Percentiles rank a stretch among this genome's conserved stretches.
Evolutionary conservation across 1,140 invertebrate genomes (phyloP).

Genomic region (Scaptomyza montana): DNA sequence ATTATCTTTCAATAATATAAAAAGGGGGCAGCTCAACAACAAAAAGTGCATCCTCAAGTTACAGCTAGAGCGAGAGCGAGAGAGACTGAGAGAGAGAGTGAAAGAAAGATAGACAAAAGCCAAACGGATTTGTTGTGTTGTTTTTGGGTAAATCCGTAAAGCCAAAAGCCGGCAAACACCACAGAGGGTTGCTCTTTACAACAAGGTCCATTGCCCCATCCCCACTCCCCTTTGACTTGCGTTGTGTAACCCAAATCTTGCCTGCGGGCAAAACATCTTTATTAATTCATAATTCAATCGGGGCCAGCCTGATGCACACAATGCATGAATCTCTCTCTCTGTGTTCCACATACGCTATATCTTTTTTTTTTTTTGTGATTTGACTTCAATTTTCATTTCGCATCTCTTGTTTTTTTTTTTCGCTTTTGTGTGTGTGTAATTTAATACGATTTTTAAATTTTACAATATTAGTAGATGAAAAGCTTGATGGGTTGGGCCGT

Average conservation of each 20-base stretch:
- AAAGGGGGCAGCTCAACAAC: conserved; percentile 46
- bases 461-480: conserved; percentile 31
- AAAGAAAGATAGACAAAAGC: not conserved
- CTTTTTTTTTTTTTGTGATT: conserved; percentile 51
- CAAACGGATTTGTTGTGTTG: conserved; percentile 57
- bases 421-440: conserved; percentile 58
- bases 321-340: conserved; percentile 14
- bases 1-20: conserved; percentile 79
- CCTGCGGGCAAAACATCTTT: conserved; percentile 81
- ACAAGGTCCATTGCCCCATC: not conserved
- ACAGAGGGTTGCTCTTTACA: conserved; percentile 32
- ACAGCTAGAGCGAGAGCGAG: conserved; percentile 47
- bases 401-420: conserved; percentile 26
- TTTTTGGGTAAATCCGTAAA: conserved; percentile 73
- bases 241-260: conserved; percentile 79
- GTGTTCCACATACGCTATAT: not conserved
- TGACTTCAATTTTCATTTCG: conserved; percentile 68
- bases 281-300: conserved; percentile 83
- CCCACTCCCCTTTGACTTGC: not conserved
- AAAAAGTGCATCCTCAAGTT: conserved; percentile 81
- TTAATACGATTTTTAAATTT: conserved; percentile 79
- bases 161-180: conserved; percentile 60
- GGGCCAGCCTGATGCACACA: conserved; percentile 37
- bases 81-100: no score
- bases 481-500: not conserved